Conservation (phyloP, 2,888 invertebrate genomes). For the Vannuccia rotundouncinata region DNA sequence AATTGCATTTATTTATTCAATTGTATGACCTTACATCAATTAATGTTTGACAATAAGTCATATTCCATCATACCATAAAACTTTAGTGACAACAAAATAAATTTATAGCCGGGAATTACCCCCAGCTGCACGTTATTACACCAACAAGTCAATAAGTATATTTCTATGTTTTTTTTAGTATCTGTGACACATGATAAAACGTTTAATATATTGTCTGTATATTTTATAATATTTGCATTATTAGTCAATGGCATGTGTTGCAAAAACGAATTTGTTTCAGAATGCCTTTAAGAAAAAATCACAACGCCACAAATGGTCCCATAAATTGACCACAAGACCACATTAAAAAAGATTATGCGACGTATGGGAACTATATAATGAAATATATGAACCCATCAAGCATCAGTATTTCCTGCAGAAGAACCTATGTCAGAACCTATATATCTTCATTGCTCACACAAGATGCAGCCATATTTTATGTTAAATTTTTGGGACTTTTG, state of each 20-base stretch:
- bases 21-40: not conserved
- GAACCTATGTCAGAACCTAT: conserved; percentile 30
- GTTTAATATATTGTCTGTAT: not conserved
- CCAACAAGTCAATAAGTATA: conserved; percentile 7
- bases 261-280: not conserved
- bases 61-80: conserved; percentile 5
- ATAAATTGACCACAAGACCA: too few relatives aligned
- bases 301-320: not conserved
- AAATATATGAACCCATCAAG: not conserved
- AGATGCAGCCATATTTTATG: conserved; percentile 41
- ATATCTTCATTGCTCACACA: conserved; percentile 41
- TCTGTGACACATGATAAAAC: not conserved
- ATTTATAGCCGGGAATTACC: not conserved
- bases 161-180: not conserved
- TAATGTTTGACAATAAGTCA: conserved; percentile 20
- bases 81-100: conserved; percentile 1
- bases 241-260: not conserved
- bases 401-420: not conserved
- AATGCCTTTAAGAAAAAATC: conserved; percentile 16
- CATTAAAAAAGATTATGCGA: not conserved
- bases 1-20: conserved; percentile 17
- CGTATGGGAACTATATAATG: conserved; percentile 21
- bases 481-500: conserved; percentile 47
- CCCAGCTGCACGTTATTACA: conserved; percentile 6
- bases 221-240: not conserved